These are phyloP conservation scores for Macrotrachela quadricornifera DNA, from an alignment of 1,140 invertebrate genomes.

Conservation along the genomic window DNA sequence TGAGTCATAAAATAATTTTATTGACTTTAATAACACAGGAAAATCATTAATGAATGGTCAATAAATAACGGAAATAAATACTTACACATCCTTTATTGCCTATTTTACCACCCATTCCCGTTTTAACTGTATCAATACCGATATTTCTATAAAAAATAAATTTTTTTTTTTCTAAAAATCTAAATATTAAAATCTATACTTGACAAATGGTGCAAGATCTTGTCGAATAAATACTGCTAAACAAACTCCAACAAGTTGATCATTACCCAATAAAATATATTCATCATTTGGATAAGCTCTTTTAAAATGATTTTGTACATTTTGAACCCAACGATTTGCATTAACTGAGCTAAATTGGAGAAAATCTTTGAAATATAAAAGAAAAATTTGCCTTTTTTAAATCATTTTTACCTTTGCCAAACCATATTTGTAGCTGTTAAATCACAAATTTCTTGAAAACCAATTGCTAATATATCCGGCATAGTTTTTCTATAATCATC, in stretches of 20 bases:
- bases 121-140: constrained; percentile 81
- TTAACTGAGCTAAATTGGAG: no score
- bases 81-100: constrained; percentile 65
- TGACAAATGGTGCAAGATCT: constrained; percentile 21
- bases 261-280: constrained; percentile 75
- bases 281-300: constrained; percentile 16
- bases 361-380: no score
- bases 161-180: constrained; percentile 24
- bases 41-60: no score
- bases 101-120: constrained; percentile 74
- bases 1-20: no score
- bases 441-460: constrained; percentile 98
- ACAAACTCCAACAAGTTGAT: constrained; percentile 91
- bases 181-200: constrained; percentile 22
- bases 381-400: no score
- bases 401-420: no score
- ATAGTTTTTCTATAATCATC: constrained; percentile 33
- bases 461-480: constrained; percentile 80
- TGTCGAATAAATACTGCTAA: constrained; percentile 78
- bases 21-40: no score
- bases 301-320: no score
- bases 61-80: no score
- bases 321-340: no score
- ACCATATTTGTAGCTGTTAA: constrained; percentile 94
- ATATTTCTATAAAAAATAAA: constrained; percentile 41